Percentiles rank a stretch among this genome's conserved stretches.
Conservation (phyloP, 2,797 vertebrate genomes). For the Gastrophryne carolinensis region DNA sequence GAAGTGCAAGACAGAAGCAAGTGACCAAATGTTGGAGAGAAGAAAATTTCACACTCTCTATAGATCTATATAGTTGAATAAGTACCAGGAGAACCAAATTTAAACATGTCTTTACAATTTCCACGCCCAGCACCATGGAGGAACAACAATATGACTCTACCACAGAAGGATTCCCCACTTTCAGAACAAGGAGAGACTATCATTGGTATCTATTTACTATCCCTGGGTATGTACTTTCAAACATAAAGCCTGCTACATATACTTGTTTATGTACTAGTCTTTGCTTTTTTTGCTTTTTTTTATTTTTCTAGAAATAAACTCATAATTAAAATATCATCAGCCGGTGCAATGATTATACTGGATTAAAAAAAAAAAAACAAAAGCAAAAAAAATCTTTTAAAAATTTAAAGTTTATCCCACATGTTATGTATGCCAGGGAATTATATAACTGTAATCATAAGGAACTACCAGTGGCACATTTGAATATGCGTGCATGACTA, state of each 20-base stretch:
- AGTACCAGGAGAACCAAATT: constrained; percentile 41
- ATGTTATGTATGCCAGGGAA: background rate
- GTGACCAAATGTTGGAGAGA: constrained; percentile 50
- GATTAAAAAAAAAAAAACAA: no score
- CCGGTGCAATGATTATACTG: background rate
- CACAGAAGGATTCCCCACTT: constrained; percentile 73
- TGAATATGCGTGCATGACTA: background rate
- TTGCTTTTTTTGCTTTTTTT: no score
- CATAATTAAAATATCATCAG: no score
- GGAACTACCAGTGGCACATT: background rate
- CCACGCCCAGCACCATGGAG: constrained; percentile 78
- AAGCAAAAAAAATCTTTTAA: no score
- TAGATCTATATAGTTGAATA: constrained; percentile 44
- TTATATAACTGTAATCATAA: background rate
- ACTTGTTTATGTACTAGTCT: no score
- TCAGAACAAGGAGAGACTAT: constrained; percentile 82
- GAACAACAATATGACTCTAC: constrained; percentile 80
- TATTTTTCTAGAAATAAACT: no score
- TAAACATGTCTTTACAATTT: constrained; percentile 60
- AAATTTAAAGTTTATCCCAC: no score
- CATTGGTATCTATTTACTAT: constrained; percentile 79
- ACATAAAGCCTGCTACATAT: no score
- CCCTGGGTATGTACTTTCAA: constrained; percentile 71
- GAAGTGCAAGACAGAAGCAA: constrained; percentile 38
- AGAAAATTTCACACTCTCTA: constrained; percentile 60